Conservation (phyloP, 2,888 invertebrate species). For the Idaea dimidiata region DNA sequence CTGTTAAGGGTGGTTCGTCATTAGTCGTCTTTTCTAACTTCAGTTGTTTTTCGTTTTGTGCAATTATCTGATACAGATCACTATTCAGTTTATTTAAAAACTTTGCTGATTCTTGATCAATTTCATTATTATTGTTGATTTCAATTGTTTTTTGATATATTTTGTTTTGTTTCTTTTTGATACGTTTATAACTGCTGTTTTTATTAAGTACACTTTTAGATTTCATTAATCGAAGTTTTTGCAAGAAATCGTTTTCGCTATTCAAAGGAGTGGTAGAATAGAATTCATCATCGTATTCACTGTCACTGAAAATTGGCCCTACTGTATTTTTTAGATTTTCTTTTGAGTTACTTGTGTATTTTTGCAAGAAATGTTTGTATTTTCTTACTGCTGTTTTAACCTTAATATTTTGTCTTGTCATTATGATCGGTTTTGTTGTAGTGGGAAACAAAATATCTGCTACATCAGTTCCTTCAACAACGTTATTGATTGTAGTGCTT, state of each 20-base stretch:
- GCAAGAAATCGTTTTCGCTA: background rate
- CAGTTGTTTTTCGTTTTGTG: slow-evolving; percentile 14
- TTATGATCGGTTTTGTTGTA: slow-evolving; percentile 4
- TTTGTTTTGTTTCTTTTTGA: background rate
- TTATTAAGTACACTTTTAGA: slow-evolving; percentile 22
- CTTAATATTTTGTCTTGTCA: slow-evolving; percentile 12
- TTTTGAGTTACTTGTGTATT: background rate
- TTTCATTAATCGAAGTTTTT: slow-evolving; percentile 22
- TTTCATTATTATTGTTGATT: background rate
- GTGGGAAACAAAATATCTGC: background rate
- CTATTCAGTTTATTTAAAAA: slow-evolving; percentile 6
- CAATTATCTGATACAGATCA: slow-evolving; percentile 12
- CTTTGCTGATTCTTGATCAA: background rate
- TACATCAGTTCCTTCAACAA: background rate
- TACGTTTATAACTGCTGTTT: slow-evolving; percentile 7
- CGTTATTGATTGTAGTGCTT: background rate
- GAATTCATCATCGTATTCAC: slow-evolving; percentile 29
- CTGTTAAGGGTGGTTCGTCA: background rate
- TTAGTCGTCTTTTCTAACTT: slow-evolving; percentile 20
- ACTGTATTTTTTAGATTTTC: slow-evolving; percentile 5
- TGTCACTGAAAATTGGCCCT: slow-evolving; percentile 22
- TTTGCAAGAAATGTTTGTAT: background rate
- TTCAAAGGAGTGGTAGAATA: slow-evolving; percentile 17
- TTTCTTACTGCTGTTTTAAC: background rate
- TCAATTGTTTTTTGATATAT: background rate